A percentile compares a stretch with the other conserved stretches of the same genome.
These are phyloP conservation scores for Plestiodon gilberti DNA, from an alignment of 2,113 vertebrate species.

Conservation along the genomic window DNA sequence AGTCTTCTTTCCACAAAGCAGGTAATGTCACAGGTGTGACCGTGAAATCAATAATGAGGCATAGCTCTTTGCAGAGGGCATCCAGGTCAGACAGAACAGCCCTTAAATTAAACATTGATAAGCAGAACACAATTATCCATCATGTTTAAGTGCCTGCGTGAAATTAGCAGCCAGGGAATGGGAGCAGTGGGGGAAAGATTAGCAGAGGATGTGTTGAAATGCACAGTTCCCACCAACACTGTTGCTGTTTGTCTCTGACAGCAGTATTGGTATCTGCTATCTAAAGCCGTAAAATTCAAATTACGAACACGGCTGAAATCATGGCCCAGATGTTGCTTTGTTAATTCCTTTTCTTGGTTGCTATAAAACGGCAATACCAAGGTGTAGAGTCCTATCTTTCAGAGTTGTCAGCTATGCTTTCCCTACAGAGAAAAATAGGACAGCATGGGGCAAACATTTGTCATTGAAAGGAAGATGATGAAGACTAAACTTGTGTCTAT, in stretches of 20 bases:
- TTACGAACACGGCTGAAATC: slow-evolving; percentile 46
- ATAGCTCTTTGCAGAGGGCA: slow-evolving; percentile 75
- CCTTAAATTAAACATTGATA: slow-evolving; percentile 76
- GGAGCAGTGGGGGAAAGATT: slow-evolving; percentile 63
- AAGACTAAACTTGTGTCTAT: background rate
- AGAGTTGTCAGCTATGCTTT: background rate
- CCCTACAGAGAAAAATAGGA: background rate
- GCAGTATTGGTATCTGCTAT: slow-evolving; percentile 35
- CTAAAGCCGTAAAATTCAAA: slow-evolving; percentile 68
- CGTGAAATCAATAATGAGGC: slow-evolving; percentile 81
- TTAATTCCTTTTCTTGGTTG: slow-evolving; percentile 33
- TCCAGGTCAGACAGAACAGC: slow-evolving; percentile 77
- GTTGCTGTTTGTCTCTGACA: slow-evolving; percentile 45
- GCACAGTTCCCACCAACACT: slow-evolving; percentile 49
- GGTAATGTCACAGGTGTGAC: slow-evolving; percentile 81
- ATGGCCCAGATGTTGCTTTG: slow-evolving; percentile 34
- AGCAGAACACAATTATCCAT: slow-evolving; percentile 73
- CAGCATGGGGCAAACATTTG: background rate
- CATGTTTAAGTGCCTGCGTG: slow-evolving; percentile 72
- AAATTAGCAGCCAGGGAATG: slow-evolving; percentile 72
- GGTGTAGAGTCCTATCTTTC: slow-evolving; percentile 7
- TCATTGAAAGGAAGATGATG: background rate
- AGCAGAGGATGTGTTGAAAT: slow-evolving; percentile 62
- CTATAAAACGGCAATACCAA: slow-evolving; percentile 6
- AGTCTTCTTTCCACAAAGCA: slow-evolving; percentile 75